Percentiles rank a stretch among this genome's conserved stretches.
Evolutionary conservation across 1,140 invertebrate species (phyloP).

Genomic region (Neodiprion fabricii): DNA sequence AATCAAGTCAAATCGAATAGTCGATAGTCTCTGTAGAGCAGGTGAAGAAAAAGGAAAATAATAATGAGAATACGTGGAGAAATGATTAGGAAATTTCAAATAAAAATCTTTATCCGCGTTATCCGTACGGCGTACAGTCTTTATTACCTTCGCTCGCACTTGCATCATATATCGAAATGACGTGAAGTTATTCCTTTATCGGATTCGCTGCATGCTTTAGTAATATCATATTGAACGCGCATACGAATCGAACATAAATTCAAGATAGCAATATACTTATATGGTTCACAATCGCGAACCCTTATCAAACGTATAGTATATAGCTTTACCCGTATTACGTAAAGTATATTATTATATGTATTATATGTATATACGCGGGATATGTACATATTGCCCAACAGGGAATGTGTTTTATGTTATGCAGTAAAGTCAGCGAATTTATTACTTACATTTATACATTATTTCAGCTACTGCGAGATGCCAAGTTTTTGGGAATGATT

Average conservation of each 20-base stretch:
- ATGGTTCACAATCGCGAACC: not conserved
- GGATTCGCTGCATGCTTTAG: not conserved
- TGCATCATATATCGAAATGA: not conserved
- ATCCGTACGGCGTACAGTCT: not conserved
- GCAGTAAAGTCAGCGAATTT: no score
- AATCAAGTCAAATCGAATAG: constrained; percentile 1
- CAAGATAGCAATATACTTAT: not conserved
- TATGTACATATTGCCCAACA: no score
- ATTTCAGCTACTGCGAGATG: no score
- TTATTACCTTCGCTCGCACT: not conserved
- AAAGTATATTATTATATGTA: not conserved
- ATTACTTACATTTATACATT: no score
- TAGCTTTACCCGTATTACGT: not conserved
- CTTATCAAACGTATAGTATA: not conserved
- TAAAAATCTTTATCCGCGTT: not conserved
- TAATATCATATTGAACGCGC: not conserved
- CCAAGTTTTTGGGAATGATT: no score
- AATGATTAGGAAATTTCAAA: not conserved
- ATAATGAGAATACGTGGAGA: not conserved
- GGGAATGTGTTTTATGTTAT: no score
- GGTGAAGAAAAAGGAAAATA: not conserved
- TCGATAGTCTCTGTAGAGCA: not conserved
- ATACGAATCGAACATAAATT: not conserved
- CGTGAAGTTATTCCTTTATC: not conserved
- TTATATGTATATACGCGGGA: no score